Evolutionary conservation across 2,797 vertebrate species (phyloP), one percentile per base, ranked within the genome.

Genomic region (Setipinna tenuifilis): DNA sequence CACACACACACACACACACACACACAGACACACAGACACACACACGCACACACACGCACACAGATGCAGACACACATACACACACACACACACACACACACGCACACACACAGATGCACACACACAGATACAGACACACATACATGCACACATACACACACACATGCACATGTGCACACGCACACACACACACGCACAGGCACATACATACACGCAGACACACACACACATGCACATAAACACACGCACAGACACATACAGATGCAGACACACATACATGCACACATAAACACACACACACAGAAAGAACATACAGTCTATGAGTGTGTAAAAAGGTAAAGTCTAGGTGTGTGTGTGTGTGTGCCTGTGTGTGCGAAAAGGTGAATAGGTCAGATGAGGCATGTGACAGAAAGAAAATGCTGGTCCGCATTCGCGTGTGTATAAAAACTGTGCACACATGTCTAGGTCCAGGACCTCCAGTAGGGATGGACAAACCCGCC

Each of bases 1-100:
- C 71, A 78, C 71, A 41, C 71, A 78, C 71, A 78, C 71, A 78
- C 31, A 41, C 31, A 19, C 17, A 78, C 71, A 41, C 16, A 78
- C 28, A 75, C 28, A 35, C 25, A 75, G 14, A 35, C 62, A 25
- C 62, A 28, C 62, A 65, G 23, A 35, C 31, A 35, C 25, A 35
- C 16, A 7, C 28, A 16, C 68, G 41, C 28, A 35, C 14, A 71
- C 12, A 82, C 21, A 31, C 11, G 28, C 28, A 81, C 28, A 44
- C 28, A 81, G 19, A 82, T 10, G 31, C n/a, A 65, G 7, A 65
- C 61, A 65, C 61, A 65, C n/a, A 25, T n/a, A 65, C 61, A 31
- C 23, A 65, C 61, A 65, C 61, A 65, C 61, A 65, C n/a, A 25
- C 61, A 65, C 61, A 54, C 50, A 54, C 50, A 54, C 50, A 54